Conservation (phyloP, 2,888 invertebrate species). For the Lithophane ornitopus region DNA sequence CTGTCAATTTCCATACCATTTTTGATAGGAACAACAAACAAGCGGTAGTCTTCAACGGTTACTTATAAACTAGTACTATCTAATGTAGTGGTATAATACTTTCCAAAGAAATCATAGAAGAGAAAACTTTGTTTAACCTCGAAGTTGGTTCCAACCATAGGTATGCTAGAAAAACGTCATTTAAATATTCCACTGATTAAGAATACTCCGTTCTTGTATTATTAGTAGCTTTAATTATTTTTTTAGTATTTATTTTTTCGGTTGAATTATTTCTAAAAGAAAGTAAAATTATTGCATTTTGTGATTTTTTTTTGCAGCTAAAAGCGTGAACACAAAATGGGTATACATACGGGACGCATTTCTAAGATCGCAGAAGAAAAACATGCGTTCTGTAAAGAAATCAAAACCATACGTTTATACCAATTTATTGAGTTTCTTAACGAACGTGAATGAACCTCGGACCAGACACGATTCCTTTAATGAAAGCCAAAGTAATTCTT, state of each 20-base stretch:
- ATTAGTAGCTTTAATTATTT: no score
- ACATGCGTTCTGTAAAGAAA: neutral
- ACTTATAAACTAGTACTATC: no score
- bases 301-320: constrained; percentile 12
- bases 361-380: constrained; percentile 26
- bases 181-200: neutral
- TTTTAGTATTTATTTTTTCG: no score
- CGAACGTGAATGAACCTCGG: neutral
- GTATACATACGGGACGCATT: constrained; percentile 34
- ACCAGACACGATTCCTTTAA: constrained; percentile 5
- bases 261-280: neutral
- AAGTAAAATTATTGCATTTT: neutral
- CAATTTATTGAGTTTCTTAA: constrained; percentile 24
- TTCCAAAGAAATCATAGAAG: neutral
- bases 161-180: neutral
- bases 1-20: no score
- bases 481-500: constrained; percentile 27
- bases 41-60: no score
- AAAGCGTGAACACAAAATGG: constrained; percentile 35
- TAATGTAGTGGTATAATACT: neutral
- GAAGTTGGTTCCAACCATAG: neutral
- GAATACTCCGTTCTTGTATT: neutral
- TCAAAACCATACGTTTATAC: constrained; percentile 39
- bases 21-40: no score
- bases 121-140: neutral